Evolutionary conservation across 2,797 vertebrate genomes (phyloP), one percentile per base, ranked within the genome.

Genomic region (Esox lucius): DNA sequence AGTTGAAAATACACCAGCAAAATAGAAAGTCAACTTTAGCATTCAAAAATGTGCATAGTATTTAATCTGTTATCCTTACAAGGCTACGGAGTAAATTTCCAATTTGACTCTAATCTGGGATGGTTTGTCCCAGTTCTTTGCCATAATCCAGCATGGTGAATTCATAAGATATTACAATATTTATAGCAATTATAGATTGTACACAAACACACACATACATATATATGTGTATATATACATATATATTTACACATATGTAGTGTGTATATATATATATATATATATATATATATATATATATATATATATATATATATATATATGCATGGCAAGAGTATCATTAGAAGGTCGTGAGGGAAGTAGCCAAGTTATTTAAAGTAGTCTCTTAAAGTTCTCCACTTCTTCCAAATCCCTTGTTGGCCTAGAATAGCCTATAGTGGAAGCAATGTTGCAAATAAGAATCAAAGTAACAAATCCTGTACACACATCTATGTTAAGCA

Each of bases 121-220:
- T 68, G 67, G 70, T 56, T 75, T 78, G 76, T 77, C 76, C 80
- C 49, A 80, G 48, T 82, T 80, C 74, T 76, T 64, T 28, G 31
- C 33, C 74, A 59, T 79, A 78, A 82, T 86, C 75, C 64, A 77
- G 73, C 79, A 81, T 82, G 72, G 31, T 80, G 68, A 73, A 81
- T 77, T 75, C 33, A 66, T 73, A 75, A 59, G n/a, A 80, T 74
- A 72, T 76, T 80, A 74, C 49, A 78, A 59, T 77, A 69, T 81
- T 81, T 78, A 70, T 71, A 68, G 73, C 75, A 74, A 71, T 75
- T 79, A 80, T 73, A 65, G 56, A 75, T 19, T 65, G 28, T 53
- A 67, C 26, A 46, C 42, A 46, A 42, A 46, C 9, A 46, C 9
- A 46, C 12, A 13, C 12, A 46, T 12, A 46, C 12, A 46, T 46